Evolutionary conservation across 1,140 invertebrate genomes (phyloP).

Genomic region (Drosophila kikkawai): DNA sequence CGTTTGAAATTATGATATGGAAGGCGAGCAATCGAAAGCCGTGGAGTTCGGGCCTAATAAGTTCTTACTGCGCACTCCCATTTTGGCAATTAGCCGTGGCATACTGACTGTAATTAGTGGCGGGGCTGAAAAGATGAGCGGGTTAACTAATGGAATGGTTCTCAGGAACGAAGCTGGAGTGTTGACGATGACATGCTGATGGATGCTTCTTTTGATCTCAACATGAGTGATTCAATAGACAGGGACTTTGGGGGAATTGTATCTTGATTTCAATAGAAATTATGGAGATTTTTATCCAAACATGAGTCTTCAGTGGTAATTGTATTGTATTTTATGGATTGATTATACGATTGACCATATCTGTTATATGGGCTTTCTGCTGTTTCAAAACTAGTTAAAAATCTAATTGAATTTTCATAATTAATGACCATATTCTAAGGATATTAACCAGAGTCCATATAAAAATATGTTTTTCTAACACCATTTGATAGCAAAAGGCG

Average conservation of each 20-base stretch:
- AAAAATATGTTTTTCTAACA: no score
- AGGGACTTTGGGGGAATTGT: neutral
- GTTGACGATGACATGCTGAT: slow-evolving; percentile 25
- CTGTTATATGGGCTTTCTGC: neutral
- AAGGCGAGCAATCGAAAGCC: slow-evolving; percentile 17
- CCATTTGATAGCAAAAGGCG: neutral
- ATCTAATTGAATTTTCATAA: neutral
- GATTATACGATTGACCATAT: neutral
- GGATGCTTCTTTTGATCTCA: slow-evolving; percentile 17
- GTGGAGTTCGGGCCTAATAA: slow-evolving; percentile 53
- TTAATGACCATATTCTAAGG: neutral
- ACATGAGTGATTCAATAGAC: slow-evolving; percentile 9
- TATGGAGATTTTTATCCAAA: neutral
- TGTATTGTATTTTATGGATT: neutral
- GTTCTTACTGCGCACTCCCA: slow-evolving; percentile 48
- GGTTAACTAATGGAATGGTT: slow-evolving; percentile 47
- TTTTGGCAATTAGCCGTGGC: slow-evolving; percentile 63
- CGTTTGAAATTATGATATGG: slow-evolving; percentile 71
- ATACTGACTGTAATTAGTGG: slow-evolving; percentile 45
- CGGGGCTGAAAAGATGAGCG: slow-evolving; percentile 19
- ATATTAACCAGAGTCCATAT: neutral
- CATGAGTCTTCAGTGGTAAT: no score
- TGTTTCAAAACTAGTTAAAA: no score
- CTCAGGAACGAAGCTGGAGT: slow-evolving; percentile 8
- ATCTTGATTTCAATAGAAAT: neutral